Evolutionary conservation across 1,140 invertebrate genomes (phyloP).

Genomic region (Sesamia nonagrioides): DNA sequence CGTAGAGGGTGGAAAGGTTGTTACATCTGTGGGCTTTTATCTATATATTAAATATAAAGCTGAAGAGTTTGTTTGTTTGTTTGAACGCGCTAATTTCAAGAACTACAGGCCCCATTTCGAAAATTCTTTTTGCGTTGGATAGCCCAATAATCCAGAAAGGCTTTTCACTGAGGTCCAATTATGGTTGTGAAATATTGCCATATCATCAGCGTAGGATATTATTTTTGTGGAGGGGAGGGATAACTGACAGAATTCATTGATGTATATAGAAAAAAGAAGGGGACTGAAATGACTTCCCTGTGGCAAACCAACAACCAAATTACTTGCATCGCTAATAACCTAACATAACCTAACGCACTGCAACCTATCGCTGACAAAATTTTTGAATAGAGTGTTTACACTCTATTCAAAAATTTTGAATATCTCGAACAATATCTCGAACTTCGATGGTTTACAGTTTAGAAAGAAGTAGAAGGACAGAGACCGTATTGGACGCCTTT

Average conservation of each 20-base stretch:
- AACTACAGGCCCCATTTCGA: too few relatives aligned
- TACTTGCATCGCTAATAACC: neutral
- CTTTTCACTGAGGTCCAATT: neutral
- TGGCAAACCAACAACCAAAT: neutral
- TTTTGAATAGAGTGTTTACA: neutral
- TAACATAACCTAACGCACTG: slow-evolving; percentile 10
- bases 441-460: slow-evolving; percentile 13
- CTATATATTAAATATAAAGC: too few relatives aligned
- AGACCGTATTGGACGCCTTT: neutral
- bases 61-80: too few relatives aligned
- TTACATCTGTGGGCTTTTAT: too few relatives aligned
- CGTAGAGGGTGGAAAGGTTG: too few relatives aligned
- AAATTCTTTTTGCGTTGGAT: too few relatives aligned
- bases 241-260: neutral
- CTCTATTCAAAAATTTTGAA: too few relatives aligned
- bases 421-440: neutral
- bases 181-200: neutral
- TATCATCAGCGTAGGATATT: neutral
- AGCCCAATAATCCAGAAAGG: too few relatives aligned
- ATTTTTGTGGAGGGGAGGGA: slow-evolving; percentile 5
- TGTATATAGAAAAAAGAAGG: neutral
- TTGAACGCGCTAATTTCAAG: too few relatives aligned
- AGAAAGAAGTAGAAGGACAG: neutral
- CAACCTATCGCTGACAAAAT: slow-evolving; percentile 2
- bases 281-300: too few relatives aligned